Base-by-base conservation (phyloP, 2,888 invertebrate genomes). In the Mactromeris polynyma region DNA sequence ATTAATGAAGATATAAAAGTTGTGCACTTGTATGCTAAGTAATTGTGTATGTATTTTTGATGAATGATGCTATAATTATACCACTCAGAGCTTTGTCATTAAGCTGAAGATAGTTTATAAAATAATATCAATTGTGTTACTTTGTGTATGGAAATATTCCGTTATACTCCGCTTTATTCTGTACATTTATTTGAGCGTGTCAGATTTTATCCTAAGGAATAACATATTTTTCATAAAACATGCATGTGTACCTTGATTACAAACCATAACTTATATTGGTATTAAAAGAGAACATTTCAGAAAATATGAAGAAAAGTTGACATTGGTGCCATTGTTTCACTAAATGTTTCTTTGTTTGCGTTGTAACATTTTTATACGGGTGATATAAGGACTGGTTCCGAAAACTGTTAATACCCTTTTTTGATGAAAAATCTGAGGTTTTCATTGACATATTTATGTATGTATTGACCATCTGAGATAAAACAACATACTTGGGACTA, bases 321-420 rank as follows among this genome's bases (percentile, higher is more conserved):
- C 11, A 33, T 17, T 33, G 19, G 73, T 73, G 73, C 73, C 73
- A 73, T 73, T 73, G 9, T 69, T 19, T 33, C 19, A 33, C 26
- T 73, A 17, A 73, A 11, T 73, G 73, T 73, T 73, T n/a, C n/a
- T n/a, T n/a, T 17, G 36, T 36, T 73, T 36, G 73, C 36, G 14
- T 73, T 33, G 33, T 73, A 36, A 26, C 73, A 73, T 73, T 81
- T 80, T n/a, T 84, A 84, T 84, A 84, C 84, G 84, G 84, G 84
- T 84, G 84, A 84, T 78, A 84, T 84, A 26, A 84, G 84, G 84
- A 78, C 84, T 84, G 84, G 84, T 51, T 84, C 84, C 83, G 73
- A 36, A 36, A 73, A 73, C 36, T 73, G 19, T 36, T 73, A 73
- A 33, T 73, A 19, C 73, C 4, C 6, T 73, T 73, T 73, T 73